Conservation (phyloP, 2,113 vertebrate genomes). For the Emydura subglobosa region DNA sequence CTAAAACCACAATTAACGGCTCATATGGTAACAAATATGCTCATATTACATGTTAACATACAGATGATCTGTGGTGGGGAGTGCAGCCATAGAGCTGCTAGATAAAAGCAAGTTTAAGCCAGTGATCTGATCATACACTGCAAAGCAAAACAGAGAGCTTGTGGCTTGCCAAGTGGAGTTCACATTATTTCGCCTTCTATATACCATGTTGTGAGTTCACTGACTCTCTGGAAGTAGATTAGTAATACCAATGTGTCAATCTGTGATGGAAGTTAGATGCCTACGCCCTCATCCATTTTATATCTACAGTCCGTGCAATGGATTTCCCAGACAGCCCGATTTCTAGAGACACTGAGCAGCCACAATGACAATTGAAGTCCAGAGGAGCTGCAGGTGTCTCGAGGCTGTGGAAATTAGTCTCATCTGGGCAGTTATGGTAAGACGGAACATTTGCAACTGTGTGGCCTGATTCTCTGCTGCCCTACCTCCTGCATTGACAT, state of each 20-base stretch:
- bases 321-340: neutral
- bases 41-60: rapidly evolving
- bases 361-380: rapidly evolving
- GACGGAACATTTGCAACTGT: neutral
- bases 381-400: neutral
- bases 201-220: neutral
- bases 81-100: neutral
- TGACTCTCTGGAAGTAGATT: neutral
- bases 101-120: neutral
- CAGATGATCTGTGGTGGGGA: neutral
- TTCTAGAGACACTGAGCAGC: neutral
- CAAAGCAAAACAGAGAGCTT: neutral
- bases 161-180: neutral
- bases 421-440: rapidly evolving
- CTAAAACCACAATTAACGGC: neutral
- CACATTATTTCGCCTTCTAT: neutral
- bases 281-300: neutral
- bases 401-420: neutral
- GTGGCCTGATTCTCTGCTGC: neutral
- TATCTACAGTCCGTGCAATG: neutral
- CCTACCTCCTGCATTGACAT: neutral
- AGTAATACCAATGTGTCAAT: neutral
- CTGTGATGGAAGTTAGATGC: neutral
- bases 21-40: neutral
- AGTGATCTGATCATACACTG: neutral